Base-by-base conservation (phyloP, 1,140 invertebrate species). In the Formica selysi region DNA sequence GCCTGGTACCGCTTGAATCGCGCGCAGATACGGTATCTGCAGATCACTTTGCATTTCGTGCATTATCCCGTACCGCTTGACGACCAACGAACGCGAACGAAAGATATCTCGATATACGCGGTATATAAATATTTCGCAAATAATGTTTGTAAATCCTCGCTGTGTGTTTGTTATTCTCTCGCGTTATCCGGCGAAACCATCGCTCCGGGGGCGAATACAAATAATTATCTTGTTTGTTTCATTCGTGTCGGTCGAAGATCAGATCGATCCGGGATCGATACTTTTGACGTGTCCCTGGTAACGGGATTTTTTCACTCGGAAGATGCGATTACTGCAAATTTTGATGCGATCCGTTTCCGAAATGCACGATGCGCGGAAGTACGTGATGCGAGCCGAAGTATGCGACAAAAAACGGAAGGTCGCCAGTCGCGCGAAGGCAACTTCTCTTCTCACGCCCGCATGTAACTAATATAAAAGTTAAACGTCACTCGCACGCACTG, bases 1-100 rank as follows among this genome's bases (percentile, higher is more conserved):
- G 0, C 93, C 94, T 0, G 87, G 80, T 22, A 95, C 16, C 7
- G 74, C n/a, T 70, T 94, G 94, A 71, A 95, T 92, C 0, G 90
- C 92, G 0, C 86, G 5, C 22, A 94, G 26, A 65, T 93, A 90
- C 32, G 91, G n/a, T 8, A 44, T 68, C 8, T 76, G 10, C 5
- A 70, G 22, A 19, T 80, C 26, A 38, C 19, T 0, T 19, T 71
- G 7, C 84, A 91, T 84, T 10, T 80, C 67, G 32, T 22, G 16
- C 16, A 13, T 4, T 10, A 44, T 54, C 44, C n/a, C 6, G 16
- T 41, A 59, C 36, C 16, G 7, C 44, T 29, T n/a, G 1, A 11
- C 3, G 26, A 65, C 3, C n/a, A 16, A 78, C 6, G 4, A 36
- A 13, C 10, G 7, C 16, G 13, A 16, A 74, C n/a, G 10, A 26